Percentiles rank a stretch among this genome's conserved stretches.
Conservation (phyloP, 2,113 vertebrate genomes). For the Melanerpes aurifrons region DNA sequence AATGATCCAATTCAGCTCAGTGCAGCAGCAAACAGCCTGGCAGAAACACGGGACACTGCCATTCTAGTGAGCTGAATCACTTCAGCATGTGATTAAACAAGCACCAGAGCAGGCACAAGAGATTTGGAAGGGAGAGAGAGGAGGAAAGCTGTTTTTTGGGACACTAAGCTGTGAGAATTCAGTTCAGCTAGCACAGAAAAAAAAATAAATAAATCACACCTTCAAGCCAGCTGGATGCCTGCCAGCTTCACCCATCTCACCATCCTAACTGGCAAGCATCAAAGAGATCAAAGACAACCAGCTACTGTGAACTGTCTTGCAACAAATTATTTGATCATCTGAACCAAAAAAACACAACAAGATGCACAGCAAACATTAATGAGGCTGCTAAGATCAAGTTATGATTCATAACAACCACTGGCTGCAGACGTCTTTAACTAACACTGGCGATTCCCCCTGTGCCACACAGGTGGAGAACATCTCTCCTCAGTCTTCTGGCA, state of each 20-base stretch:
- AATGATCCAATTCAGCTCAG: slow-evolving; percentile 29
- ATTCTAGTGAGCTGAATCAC: slow-evolving; percentile 39
- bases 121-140: slow-evolving; percentile 12
- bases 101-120: slow-evolving; percentile 16
- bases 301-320: neutral
- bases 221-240: slow-evolving; percentile 9
- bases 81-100: slow-evolving; percentile 2
- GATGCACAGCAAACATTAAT: neutral
- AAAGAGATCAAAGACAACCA: slow-evolving; percentile 19
- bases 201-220: neutral
- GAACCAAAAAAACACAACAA: neutral
- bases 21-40: neutral
- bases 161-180: slow-evolving; percentile 44
- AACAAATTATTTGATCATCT: neutral
- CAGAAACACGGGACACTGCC: neutral
- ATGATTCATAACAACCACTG: neutral
- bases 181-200: neutral
- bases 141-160: slow-evolving; percentile 3
- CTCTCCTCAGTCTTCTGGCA: neutral
- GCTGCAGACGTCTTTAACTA: neutral
- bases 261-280: neutral
- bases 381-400: neutral
- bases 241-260: slow-evolving; percentile 26
- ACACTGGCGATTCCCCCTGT: neutral
- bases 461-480: neutral